Evolutionary conservation across 2,113 vertebrate genomes (phyloP).

Genomic region (Ascaphus truei): DNA sequence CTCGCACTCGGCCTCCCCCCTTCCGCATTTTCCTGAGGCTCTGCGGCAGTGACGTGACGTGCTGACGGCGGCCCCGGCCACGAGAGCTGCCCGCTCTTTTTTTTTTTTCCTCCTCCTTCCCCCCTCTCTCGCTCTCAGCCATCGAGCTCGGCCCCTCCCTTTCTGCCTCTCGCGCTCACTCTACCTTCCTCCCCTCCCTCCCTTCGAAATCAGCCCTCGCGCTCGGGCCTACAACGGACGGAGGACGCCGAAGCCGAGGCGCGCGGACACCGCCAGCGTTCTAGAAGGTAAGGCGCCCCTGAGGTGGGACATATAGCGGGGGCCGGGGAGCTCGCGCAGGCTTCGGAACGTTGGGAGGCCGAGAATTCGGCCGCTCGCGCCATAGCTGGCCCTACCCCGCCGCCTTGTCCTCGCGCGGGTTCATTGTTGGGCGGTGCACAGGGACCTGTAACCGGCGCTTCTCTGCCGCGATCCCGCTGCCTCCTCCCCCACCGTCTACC

Average conservation of each 20-base stretch:
- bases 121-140: conserved; percentile 64
- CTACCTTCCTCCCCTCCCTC: conserved; percentile 57
- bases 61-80: conserved; percentile 86
- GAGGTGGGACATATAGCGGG: conserved; percentile 18
- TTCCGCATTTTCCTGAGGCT: conserved; percentile 90
- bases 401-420: neutral
- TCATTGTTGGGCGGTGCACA: neutral
- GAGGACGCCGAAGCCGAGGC: conserved; percentile 45
- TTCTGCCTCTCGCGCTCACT: conserved; percentile 67
- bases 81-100: conserved; percentile 88
- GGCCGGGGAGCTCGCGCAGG: neutral
- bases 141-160: conserved; percentile 87
- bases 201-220: conserved; percentile 34
- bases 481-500: too few species aligned
- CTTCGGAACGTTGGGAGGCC: neutral
- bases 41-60: conserved; percentile 85
- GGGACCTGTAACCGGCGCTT: too few species aligned
- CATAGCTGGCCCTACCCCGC: neutral
- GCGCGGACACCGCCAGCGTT: conserved; percentile 16
- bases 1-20: conserved; percentile 58
- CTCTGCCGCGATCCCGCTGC: too few species aligned
- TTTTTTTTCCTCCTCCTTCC: conserved; percentile 45
- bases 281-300: neutral
- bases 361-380: neutral
- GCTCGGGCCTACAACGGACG: conserved; percentile 50